phyloP scores from a whole-genome alignment of 2,888 invertebrate genomes.

The Carabus problematicus region DNA sequence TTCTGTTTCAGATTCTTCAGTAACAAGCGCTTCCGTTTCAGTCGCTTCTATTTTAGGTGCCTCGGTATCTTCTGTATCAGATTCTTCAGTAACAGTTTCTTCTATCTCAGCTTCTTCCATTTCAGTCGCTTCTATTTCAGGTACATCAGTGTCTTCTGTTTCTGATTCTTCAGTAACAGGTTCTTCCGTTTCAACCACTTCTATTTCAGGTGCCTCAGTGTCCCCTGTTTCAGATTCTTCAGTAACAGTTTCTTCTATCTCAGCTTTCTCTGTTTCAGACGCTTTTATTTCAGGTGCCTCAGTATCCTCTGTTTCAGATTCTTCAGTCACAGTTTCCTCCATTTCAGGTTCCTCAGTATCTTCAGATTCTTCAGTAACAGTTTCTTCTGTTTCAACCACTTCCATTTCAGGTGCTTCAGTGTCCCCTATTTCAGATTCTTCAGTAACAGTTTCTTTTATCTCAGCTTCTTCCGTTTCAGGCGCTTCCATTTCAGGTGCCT shows the following conservation, averaged over 20 bases:
- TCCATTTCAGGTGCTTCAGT: background rate
- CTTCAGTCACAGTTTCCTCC: background rate
- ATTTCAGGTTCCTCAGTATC: background rate
- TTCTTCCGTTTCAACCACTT: slow-evolving; percentile 1
- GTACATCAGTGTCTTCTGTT: background rate
- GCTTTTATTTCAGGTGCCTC: background rate
- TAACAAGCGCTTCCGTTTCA: background rate
- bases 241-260: background rate
- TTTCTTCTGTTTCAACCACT: background rate
- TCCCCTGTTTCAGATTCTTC: background rate
- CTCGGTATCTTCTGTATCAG: background rate
- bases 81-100: background rate
- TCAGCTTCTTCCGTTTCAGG: slow-evolving; percentile 3
- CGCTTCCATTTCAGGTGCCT: background rate
- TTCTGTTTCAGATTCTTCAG: background rate
- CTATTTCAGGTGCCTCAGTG: background rate
- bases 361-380: background rate
- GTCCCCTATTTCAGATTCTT: background rate
- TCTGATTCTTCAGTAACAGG: background rate
- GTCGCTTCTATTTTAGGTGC: background rate
- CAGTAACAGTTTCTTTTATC: background rate
- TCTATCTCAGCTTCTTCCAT: background rate
- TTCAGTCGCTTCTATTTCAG: background rate
- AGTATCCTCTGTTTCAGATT: background rate
- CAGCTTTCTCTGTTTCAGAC: background rate